These are phyloP conservation scores for Terrapene triunguis DNA, from an alignment of 2,113 vertebrate genomes.

Conservation along the genomic window DNA sequence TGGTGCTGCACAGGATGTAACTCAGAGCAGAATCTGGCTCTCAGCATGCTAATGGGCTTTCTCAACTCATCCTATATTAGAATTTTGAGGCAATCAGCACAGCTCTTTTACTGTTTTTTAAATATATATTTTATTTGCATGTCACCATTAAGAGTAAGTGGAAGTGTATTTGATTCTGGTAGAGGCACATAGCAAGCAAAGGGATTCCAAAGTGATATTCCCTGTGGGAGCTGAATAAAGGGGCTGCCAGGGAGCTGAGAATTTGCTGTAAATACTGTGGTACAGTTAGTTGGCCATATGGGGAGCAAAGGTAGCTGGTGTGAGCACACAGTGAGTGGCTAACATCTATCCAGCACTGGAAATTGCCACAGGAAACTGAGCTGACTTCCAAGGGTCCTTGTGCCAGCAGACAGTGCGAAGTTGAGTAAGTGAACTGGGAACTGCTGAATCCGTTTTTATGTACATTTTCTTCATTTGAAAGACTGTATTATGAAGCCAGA, in stretches of 20 bases:
- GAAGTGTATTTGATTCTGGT: neutral
- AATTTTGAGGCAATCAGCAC: neutral
- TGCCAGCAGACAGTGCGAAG: slow-evolving; percentile 58
- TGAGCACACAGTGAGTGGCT: neutral
- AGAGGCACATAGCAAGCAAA: neutral
- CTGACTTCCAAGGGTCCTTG: slow-evolving; percentile 14
- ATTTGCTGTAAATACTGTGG: neutral
- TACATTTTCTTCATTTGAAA: slow-evolving; percentile 64
- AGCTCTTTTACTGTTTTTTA: neutral
- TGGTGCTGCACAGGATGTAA: neutral
- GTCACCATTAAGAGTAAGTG: neutral
- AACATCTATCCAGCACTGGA: neutral
- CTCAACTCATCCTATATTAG: neutral
- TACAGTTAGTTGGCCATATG: slow-evolving; percentile 12
- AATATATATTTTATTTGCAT: neutral
- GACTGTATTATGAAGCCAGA: slow-evolving; percentile 48
- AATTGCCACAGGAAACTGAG: slow-evolving; percentile 43
- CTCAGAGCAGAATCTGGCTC: neutral
- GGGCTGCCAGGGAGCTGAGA: neutral
- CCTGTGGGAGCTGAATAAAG: neutral
- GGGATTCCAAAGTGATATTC: neutral
- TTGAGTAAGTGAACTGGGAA: slow-evolving; percentile 28
- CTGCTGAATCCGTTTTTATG: slow-evolving; percentile 27
- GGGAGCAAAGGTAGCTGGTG: slow-evolving; percentile 29
- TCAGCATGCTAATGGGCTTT: neutral